Evolutionary conservation across 2,113 vertebrate species (phyloP), one percentile per base, ranked within the genome.

Genomic region (Polypterus bichir): DNA sequence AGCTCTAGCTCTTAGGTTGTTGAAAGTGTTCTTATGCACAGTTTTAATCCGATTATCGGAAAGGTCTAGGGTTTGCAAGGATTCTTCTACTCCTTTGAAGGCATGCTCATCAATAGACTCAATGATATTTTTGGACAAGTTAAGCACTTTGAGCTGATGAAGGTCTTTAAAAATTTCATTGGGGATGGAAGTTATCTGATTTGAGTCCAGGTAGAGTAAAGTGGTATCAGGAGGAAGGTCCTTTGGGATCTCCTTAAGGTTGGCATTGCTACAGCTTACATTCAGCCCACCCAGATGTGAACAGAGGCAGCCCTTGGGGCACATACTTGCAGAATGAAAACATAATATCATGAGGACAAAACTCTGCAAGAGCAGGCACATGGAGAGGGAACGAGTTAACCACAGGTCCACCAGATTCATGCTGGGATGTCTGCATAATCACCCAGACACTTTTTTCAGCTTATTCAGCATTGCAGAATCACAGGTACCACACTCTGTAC

Each of bases 391-490:
- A 69, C 89, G 93, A 61, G 92, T 92, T 80, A 94, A 82, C 93
- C 93, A 97, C 89, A 97, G 83, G 91, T 97, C 93, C 89, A 96
- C 88, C 82, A 93, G 85, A 92, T 92, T 89, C 95, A 98, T 98
- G 79, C 90, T 89, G 90, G 82, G 79, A 76, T 76, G 80, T 87
- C 89, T 87, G 86, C 91, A 92, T 95, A 93, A 93, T 96, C 88
- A 82, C 72, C 73, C 65, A 65, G 81, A 86, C 88, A 71, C 79
- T 86, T 84, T 71, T 79, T 77, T 79, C 83, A 76, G 78, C 77
- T 84, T 69, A 82, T 74, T 80, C 80, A 66, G 63, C 70, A 64
- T 61, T 79, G 47, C 63, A 63, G 66, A 68, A 68, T 68, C 76
- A 81, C 56, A 48, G 62, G 62, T 10, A 49, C 44, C 61, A 57